Evolutionary conservation across 1,140 invertebrate species (phyloP).

Genomic region (Aphaenogaster rudis): DNA sequence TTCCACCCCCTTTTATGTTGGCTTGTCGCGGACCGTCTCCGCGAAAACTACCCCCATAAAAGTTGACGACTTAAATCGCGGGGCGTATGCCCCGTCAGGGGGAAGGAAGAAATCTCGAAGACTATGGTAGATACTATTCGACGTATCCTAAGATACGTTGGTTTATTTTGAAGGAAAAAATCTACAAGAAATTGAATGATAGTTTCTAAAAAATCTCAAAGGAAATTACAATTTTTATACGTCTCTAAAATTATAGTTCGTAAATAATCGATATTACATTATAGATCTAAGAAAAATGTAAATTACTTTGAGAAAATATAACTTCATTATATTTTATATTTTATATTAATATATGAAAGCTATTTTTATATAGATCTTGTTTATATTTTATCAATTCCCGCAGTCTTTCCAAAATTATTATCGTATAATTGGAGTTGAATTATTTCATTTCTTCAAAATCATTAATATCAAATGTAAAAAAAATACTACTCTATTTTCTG

Average conservation of each 20-base stretch:
- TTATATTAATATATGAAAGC: neutral
- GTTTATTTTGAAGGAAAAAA: neutral
- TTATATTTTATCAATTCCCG: neutral
- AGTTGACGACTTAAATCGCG: slow-evolving; percentile 85
- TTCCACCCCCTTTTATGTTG: slow-evolving; percentile 81
- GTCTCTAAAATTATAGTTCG: neutral
- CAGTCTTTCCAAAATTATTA: neutral
- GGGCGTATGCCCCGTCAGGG: slow-evolving; percentile 81
- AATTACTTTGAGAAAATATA: slow-evolving; percentile 25
- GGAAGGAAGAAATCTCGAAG: slow-evolving; percentile 65
- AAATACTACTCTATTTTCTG: neutral
- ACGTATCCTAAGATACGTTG: slow-evolving; percentile 69
- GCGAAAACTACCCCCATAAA: slow-evolving; percentile 85
- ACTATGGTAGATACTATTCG: slow-evolving; percentile 71
- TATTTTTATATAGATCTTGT: neutral
- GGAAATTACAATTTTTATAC: neutral
- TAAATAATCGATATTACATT: neutral
- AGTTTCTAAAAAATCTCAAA: neutral
- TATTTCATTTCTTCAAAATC: neutral
- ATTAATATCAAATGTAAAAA: neutral
- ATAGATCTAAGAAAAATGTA: neutral
- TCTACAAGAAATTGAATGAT: neutral
- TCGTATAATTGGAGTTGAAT: neutral
- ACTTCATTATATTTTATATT: slow-evolving; percentile 10
- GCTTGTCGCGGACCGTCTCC: slow-evolving; percentile 78